Evolutionary conservation across 2,797 vertebrate species (phyloP), one percentile per base, ranked within the genome.

Genomic region (Mus minutoides): DNA sequence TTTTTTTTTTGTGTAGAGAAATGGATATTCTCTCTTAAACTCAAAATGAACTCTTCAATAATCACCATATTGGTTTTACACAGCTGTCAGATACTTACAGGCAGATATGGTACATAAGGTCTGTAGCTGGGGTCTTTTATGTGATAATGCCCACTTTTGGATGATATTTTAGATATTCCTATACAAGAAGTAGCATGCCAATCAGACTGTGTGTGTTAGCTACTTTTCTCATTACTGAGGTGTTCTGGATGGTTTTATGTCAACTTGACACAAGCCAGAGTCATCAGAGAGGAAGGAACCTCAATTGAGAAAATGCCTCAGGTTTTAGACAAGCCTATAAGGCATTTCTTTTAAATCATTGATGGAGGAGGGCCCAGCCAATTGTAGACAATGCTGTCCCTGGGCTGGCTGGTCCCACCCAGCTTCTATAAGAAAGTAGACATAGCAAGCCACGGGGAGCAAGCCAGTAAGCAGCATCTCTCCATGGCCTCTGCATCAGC

Each of bases 1-100:
- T 89, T 88, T 79, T 67, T n/a, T 89, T 88, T 79, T 67, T n/a
- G 78, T 88, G 14, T 73, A 90, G 12, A 78, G 73, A 43, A 94
- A 69, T 37, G 26, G 54, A 29, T 82, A 40, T 24, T 26, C 37
- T 78, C 24, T 60, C 86, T 54, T 26, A 52, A 73, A 62, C 80
- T 73, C 34, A n/a, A 91, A 95, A 80, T 37, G 8, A 88, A 87
- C 90, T 58, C 34, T 62, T 83, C 7, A 46, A 49, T 52, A 82
- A 46, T 83, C 67, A 62, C 0, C 22, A 46, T 75, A 58, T 67
- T 69, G 86, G 21, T 17, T 96, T 93, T 11, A 34, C 43, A 40
- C 7, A 40, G 62, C 78, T 79, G 1, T 89, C n/a, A 83, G 31
- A 91, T 52, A 71, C 34, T 58, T 54, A 87, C 34, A 91, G 86